Base-by-base conservation (phyloP, 2,888 invertebrate genomes). In the Torymus auratus region DNA sequence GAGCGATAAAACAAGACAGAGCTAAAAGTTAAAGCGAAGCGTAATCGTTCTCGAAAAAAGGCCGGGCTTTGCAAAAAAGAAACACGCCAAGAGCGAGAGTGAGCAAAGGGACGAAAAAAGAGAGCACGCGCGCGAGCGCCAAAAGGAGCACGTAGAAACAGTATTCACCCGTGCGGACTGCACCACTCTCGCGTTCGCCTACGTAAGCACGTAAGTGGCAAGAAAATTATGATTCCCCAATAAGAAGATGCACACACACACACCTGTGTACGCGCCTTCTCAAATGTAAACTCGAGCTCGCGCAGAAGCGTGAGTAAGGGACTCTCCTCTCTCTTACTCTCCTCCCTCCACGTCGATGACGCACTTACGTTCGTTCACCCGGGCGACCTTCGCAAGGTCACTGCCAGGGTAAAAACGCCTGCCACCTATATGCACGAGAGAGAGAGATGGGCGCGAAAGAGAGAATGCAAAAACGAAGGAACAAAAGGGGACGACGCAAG, bases 381-480 rank as follows among this genome's bases (percentile, higher is more conserved):
- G 88, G 88, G 88, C 90, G 90, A 89, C 90, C 90, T 91, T 91
- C 87, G 88, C 90, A 91, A 91, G 90, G 90, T 89, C 90, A 90
- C 88, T 74, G 86, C 85, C 84, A 85, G 85, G 85, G 80, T 81
- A 83, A 82, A 83, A 82, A 77, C 69, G 81, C 28, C 28, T 28
- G 28, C 28, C 28, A 28, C 28, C 28, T 28, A 28, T 28, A 28
- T 85, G 85, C 80, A 86, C 86, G 86, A 85, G 85, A 84, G 84
- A 61, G 61, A 56, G 67, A 83, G 84, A 81, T 83, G 72, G 83
- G 28, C 28, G 28, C 28, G 41, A 41, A 75, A 68, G 52, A 67
- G 50, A 7, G 84, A 83, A 78, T 78, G 81, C 80, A 83, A 83
- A 84, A 82, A 76, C 80, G 84, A 74, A 84, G 84, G 83, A 82